A percentile compares a stretch with the other conserved stretches of the same genome.
Evolutionary conservation across 2,113 vertebrate genomes (phyloP).

Genomic region (Sceloporus tristichus): DNA sequence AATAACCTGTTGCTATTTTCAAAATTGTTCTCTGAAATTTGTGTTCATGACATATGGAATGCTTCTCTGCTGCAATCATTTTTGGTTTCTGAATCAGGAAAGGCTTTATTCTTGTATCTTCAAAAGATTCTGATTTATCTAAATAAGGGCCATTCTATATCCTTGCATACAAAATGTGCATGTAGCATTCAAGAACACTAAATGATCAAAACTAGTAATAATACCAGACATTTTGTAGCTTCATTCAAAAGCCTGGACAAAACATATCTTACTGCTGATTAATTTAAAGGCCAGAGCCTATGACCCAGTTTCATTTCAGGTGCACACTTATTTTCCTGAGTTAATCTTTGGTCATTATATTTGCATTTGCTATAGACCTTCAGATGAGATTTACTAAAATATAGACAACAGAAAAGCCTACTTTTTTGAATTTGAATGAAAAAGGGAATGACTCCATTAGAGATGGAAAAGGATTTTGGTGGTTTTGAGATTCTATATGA

Average conservation of each 20-base stretch:
- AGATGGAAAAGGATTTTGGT: too few relatives aligned
- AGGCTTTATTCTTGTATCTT: background rate
- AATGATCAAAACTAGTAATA: background rate
- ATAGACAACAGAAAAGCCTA: background rate
- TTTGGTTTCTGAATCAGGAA: conserved; percentile 16
- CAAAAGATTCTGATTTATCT: background rate
- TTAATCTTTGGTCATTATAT: background rate
- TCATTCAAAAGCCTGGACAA: background rate
- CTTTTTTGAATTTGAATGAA: background rate
- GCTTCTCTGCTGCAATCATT: too few relatives aligned
- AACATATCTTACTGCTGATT: background rate
- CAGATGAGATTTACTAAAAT: background rate
- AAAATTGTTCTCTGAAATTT: too few relatives aligned
- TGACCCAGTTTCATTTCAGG: background rate
- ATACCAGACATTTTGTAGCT: background rate
- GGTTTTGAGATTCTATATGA: too few relatives aligned
- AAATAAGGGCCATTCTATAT: background rate
- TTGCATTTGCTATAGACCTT: background rate
- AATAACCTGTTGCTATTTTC: too few relatives aligned
- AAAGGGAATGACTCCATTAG: background rate
- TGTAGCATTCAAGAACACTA: background rate
- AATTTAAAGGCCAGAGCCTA: background rate
- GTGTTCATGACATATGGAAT: too few relatives aligned
- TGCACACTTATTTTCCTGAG: rapidly evolving
- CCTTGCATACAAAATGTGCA: background rate